Conservation (phyloP, 2,797 vertebrate genomes). For the Aselliscus stoliczkanus region DNA sequence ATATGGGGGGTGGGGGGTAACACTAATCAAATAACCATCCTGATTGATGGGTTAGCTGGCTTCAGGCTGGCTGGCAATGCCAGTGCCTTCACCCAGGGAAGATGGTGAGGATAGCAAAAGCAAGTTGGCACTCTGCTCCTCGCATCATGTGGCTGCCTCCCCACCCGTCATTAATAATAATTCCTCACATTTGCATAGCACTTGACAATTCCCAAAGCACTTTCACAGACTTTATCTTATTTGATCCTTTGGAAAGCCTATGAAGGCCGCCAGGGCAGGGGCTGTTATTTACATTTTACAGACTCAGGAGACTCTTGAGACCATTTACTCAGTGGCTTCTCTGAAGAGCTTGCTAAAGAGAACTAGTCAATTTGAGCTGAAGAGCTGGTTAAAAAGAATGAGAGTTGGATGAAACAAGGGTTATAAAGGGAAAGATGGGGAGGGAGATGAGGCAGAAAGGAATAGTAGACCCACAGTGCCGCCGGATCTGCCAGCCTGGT, state of each 20-base stretch:
- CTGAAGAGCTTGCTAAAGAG: slow-evolving; percentile 44
- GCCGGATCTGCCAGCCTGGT: background rate
- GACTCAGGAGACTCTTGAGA: slow-evolving; percentile 45
- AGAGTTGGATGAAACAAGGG: slow-evolving; percentile 6
- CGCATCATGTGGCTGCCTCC: background rate
- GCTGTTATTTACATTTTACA: slow-evolving; percentile 67
- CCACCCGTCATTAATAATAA: slow-evolving; percentile 64
- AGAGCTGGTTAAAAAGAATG: slow-evolving; percentile 51
- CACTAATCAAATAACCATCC: slow-evolving; percentile 11
- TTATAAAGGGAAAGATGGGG: slow-evolving; percentile 30
- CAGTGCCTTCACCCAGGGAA: slow-evolving; percentile 2
- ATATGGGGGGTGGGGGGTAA: background rate
- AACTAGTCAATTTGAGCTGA: slow-evolving; percentile 42
- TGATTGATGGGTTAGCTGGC: background rate
- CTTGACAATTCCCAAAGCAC: slow-evolving; percentile 60
- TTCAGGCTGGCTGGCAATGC: slow-evolving; percentile 14
- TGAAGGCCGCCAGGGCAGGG: slow-evolving; percentile 31
- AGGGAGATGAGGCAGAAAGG: background rate
- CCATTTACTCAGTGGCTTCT: slow-evolving; percentile 51
- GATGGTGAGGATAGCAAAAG: background rate
- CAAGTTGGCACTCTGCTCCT: slow-evolving; percentile 28
- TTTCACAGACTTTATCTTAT: slow-evolving; percentile 65
- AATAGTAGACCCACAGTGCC: background rate
- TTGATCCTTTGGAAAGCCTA: slow-evolving; percentile 56
- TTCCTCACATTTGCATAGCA: slow-evolving; percentile 61